Percentiles rank a stretch among this genome's conserved stretches.
These are phyloP conservation scores for Coptotermes formosanus DNA, from an alignment of 1,140 invertebrate species.

Conservation along the genomic window DNA sequence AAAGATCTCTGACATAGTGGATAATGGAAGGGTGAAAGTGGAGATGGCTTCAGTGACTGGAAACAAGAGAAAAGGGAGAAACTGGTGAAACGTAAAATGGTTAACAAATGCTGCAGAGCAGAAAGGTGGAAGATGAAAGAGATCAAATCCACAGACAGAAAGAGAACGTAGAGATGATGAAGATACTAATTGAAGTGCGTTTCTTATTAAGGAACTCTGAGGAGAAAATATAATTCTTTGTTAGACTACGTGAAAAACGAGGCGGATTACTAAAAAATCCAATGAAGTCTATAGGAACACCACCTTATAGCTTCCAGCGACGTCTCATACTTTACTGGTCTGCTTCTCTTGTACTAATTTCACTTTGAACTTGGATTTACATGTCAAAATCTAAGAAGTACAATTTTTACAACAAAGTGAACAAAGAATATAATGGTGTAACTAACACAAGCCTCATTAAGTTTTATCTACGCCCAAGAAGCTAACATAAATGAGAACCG, in stretches of 20 bases:
- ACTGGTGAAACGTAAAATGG: constrained; percentile 1
- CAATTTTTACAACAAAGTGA: too few species aligned
- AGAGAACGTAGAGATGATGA: not conserved
- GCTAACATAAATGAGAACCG: too few species aligned
- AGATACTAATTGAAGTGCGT: not conserved
- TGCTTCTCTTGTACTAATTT: too few species aligned
- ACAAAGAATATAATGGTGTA: too few species aligned
- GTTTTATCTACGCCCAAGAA: too few species aligned
- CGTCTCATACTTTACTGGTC: not conserved
- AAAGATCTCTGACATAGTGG: not conserved
- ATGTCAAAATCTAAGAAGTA: too few species aligned
- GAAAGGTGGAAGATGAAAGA: constrained; percentile 7
- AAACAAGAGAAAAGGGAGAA: not conserved
- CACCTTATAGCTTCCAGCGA: not conserved
- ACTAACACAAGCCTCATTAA: too few species aligned
- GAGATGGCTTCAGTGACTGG: not conserved
- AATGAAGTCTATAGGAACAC: not conserved
- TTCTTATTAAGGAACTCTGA: not conserved
- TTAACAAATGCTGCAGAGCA: constrained; percentile 6
- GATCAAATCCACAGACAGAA: not conserved
- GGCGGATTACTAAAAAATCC: not conserved
- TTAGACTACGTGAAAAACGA: not conserved
- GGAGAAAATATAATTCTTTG: not conserved
- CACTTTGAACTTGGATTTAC: too few species aligned
- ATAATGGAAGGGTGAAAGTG: not conserved